Evolutionary conservation across 2,888 invertebrate genomes (phyloP).

Genomic region (Sturmia bella): DNA sequence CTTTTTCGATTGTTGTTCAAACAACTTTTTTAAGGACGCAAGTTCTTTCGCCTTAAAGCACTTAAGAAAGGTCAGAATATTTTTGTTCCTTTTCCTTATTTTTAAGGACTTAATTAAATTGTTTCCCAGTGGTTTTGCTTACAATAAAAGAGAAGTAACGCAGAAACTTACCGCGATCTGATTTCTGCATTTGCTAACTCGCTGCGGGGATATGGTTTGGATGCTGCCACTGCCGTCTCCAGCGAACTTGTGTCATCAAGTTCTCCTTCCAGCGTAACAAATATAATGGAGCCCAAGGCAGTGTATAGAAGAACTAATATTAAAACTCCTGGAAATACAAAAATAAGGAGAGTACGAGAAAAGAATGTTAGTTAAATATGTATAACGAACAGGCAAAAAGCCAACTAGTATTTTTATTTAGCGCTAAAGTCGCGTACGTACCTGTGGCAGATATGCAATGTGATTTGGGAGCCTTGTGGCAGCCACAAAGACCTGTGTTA

Average conservation of each 20-base stretch:
- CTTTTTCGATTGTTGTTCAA: no score
- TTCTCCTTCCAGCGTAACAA: slow-evolving; percentile 91
- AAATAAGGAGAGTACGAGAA: neutral
- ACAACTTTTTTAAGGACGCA: neutral
- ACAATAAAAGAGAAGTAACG: neutral
- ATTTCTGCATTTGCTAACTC: slow-evolving; percentile 84
- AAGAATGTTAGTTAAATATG: neutral
- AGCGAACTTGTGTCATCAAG: slow-evolving; percentile 82
- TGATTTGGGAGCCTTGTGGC: slow-evolving; percentile 81
- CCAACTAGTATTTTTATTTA: neutral
- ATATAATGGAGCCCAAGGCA: slow-evolving; percentile 94
- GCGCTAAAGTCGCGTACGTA: slow-evolving; percentile 68
- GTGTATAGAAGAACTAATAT: slow-evolving; percentile 94
- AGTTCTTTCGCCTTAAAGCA: neutral
- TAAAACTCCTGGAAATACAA: slow-evolving; percentile 77
- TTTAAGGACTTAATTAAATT: no score
- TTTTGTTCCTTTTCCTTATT: no score
- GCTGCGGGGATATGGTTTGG: slow-evolving; percentile 85
- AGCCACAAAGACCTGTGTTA: slow-evolving; percentile 79
- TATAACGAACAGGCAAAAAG: neutral
- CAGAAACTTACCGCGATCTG: slow-evolving; percentile 83
- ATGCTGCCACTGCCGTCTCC: slow-evolving; percentile 86
- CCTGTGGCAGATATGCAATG: slow-evolving; percentile 82
- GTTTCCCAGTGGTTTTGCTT: neutral
- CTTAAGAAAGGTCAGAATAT: no score